Percentiles rank a stretch among this genome's conserved stretches.
Evolutionary conservation across 1,140 invertebrate genomes (phyloP).

Genomic region (Capitella teleta): DNA sequence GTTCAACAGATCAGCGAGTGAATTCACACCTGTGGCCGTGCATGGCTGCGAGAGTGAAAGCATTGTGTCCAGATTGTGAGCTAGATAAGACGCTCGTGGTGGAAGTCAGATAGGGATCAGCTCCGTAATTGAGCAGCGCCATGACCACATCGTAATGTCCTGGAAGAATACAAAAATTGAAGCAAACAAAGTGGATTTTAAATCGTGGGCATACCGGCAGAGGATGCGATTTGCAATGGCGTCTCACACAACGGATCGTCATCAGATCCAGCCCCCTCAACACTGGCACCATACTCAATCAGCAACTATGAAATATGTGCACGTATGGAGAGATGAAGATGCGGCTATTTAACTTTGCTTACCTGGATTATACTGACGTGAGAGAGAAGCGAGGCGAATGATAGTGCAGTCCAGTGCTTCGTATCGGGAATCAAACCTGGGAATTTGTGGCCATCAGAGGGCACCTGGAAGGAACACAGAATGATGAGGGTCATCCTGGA

Average conservation of each 20-base stretch:
- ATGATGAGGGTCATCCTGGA: too few relatives aligned
- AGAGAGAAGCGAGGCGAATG: conserved; percentile 54
- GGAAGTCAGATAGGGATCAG: conserved; percentile 74
- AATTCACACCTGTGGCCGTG: conserved; percentile 54
- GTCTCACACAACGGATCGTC: too few relatives aligned
- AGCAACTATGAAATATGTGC: too few relatives aligned
- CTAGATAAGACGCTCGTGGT: conserved; percentile 29
- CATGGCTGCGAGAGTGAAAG: conserved; percentile 73
- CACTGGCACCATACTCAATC: too few relatives aligned
- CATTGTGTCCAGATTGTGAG: conserved; percentile 67
- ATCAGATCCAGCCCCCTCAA: too few relatives aligned
- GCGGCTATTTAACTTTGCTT: too few relatives aligned
- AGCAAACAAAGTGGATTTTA: too few relatives aligned
- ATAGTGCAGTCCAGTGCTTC: conserved; percentile 66
- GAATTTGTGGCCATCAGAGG: conserved; percentile 15
- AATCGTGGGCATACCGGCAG: too few relatives aligned
- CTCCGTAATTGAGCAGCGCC: conserved; percentile 65
- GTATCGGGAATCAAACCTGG: conserved; percentile 54
- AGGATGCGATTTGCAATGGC: too few relatives aligned
- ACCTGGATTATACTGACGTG: conserved; percentile 45
- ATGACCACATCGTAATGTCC: conserved; percentile 67
- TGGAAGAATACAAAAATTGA: conserved; percentile 8
- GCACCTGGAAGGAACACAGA: conserved; percentile 4
- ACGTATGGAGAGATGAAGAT: too few relatives aligned
- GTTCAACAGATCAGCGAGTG: background rate